These are phyloP conservation scores for Salarias fasciatus DNA, from an alignment of 2,797 vertebrate genomes.

Conservation along the genomic window DNA sequence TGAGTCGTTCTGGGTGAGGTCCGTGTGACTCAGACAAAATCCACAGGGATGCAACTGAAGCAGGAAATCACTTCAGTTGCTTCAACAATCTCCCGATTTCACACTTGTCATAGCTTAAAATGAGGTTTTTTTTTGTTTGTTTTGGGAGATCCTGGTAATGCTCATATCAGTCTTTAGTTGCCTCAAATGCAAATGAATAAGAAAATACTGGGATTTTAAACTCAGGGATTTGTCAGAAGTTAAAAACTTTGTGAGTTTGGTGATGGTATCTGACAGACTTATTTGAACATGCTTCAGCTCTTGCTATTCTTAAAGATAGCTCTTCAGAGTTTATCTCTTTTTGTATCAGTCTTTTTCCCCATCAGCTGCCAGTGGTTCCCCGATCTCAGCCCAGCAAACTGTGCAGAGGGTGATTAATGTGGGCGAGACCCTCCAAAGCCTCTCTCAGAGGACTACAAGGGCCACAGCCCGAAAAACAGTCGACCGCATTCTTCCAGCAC, in stretches of 20 bases:
- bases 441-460: conserved; percentile 49
- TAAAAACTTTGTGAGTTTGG: conserved; percentile 16
- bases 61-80: conserved; percentile 33
- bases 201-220: conserved; percentile 15
- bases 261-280: conserved; percentile 43
- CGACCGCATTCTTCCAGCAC: conserved; percentile 50
- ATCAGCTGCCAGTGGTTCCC: conserved; percentile 42
- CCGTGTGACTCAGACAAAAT: conserved; percentile 65
- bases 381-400: conserved; percentile 43
- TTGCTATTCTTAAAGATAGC: conserved; percentile 53
- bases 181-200: no score
- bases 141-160: no score
- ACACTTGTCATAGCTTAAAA: neutral
- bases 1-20: conserved; percentile 66
- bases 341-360: conserved; percentile 15
- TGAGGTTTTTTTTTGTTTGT: no score
- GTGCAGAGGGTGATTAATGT: conserved; percentile 58
- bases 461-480: conserved; percentile 50
- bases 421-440: conserved; percentile 57
- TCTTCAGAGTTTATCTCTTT: conserved; percentile 37
- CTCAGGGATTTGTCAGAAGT: conserved; percentile 33
- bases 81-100: conserved; percentile 25
- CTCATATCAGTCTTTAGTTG: no score
- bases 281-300: conserved; percentile 39
- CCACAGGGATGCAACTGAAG: conserved; percentile 51